Percentiles rank a stretch among this genome's conserved stretches.
Evolutionary conservation across 2,888 invertebrate species (phyloP).

Genomic region (Lochmaea crataegi): DNA sequence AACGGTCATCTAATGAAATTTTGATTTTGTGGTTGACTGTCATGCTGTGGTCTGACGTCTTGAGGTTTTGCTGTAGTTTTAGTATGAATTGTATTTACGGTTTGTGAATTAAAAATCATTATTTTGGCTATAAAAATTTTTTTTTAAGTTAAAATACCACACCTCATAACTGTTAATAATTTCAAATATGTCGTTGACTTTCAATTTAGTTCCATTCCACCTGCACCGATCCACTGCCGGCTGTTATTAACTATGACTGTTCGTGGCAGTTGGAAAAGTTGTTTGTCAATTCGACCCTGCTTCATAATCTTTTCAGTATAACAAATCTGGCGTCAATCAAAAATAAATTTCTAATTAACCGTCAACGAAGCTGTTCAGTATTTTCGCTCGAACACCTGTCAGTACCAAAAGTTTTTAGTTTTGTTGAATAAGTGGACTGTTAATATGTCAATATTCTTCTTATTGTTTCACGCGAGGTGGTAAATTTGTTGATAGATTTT

Average conservation of each 20-base stretch:
- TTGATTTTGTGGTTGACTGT: no score
- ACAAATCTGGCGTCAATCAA: conserved; percentile 15
- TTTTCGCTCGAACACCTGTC: background rate
- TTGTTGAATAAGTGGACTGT: conserved; percentile 5
- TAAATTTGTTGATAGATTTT: background rate
- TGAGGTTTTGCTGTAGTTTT: no score
- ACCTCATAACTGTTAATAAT: background rate
- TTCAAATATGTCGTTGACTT: background rate
- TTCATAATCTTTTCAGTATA: conserved; percentile 1
- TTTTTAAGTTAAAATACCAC: no score
- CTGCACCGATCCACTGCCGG: background rate
- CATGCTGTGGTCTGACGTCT: no score
- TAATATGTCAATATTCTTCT: conserved; percentile 2
- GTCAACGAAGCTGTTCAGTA: background rate
- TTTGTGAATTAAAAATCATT: background rate
- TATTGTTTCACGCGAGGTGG: background rate
- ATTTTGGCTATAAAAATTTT: background rate
- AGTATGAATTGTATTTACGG: no score
- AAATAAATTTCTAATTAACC: conserved; percentile 15
- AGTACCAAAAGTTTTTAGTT: conserved; percentile 10
- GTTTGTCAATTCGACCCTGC: conserved; percentile 1
- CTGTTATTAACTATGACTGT: background rate
- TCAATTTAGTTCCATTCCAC: background rate
- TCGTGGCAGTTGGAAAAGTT: background rate
- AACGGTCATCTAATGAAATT: no score